Evolutionary conservation across 2,888 invertebrate genomes (phyloP), one percentile per base, ranked within the genome.

Genomic region (Villa cingulata): DNA sequence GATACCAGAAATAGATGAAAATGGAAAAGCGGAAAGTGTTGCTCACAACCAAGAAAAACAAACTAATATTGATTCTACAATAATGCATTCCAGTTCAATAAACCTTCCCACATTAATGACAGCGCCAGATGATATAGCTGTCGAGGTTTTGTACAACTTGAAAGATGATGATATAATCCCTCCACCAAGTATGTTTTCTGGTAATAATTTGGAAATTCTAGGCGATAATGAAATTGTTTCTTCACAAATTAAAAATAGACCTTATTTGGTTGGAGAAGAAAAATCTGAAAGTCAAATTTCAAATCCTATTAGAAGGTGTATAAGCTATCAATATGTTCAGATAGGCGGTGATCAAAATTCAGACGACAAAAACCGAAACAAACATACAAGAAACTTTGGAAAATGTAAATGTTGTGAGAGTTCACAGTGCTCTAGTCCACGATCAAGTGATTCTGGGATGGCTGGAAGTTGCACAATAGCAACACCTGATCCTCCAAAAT

Each of bases 401-500:
- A 65, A 65, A 53, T 78, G 78, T 57, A 76, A 75, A 58, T 78
- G 78, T 57, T 78, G 78, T 54, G 75, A 76, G 56, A 72, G 74
- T 55, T 78, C 78, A 0, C 65, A 75, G 54, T 80, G 78, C 53
- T 78, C 77, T 37, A 84, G 83, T 65, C 81, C 81, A 0, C 72
- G 83, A 52, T 84, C 83, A 9, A 87, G 88, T 16, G 70, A 70
- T 63, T 88, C 87, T 0, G 89, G 89, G 20, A 83, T 89, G 70
- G 88, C 86, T 1, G 88, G 87, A 23, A 86, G 86, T 66, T 85
- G 81, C 60, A 80, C 80, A 48, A 72, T 84, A 51, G 77, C 83
- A 6, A 82, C 83, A 1, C 83, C 83, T 0, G 83, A 83, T 64
- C 72, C 78, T n/a, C 65, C 67, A 23, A 53, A 43, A 46, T 41